Evolutionary conservation across 2,888 invertebrate species (phyloP).

Genomic region (Chrysolina oricalcia): DNA sequence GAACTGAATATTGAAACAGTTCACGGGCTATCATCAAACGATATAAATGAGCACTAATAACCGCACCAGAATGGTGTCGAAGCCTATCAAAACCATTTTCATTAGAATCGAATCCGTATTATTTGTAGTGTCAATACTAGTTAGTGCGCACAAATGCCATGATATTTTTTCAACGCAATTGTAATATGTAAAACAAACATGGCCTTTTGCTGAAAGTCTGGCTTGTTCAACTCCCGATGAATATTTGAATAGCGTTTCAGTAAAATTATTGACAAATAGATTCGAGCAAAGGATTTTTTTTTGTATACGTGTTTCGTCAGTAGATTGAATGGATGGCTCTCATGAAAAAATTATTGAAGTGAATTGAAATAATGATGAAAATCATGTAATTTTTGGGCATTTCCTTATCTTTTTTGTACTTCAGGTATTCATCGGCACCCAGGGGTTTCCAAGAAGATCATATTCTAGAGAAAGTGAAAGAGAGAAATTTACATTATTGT

Average conservation of each 20-base stretch:
- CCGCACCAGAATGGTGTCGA: constrained; percentile 12
- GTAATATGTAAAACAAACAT: background rate
- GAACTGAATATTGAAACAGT: background rate
- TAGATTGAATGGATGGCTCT: too few relatives aligned
- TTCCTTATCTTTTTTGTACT: too few relatives aligned
- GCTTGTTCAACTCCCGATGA: background rate
- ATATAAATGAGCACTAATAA: constrained; percentile 15
- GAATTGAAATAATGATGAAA: too few relatives aligned
- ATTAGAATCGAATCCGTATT: constrained; percentile 21
- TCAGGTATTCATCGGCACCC: too few relatives aligned
- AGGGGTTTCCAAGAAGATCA: too few relatives aligned
- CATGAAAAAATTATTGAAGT: too few relatives aligned
- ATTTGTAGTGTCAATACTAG: constrained; percentile 28
- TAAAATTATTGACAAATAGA: background rate
- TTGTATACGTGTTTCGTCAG: background rate
- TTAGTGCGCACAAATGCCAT: background rate
- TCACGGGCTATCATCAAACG: background rate
- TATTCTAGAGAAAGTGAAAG: too few relatives aligned
- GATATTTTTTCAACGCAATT: background rate
- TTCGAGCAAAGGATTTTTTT: background rate
- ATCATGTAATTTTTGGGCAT: too few relatives aligned
- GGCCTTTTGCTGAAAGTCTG: background rate
- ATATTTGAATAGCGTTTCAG: background rate
- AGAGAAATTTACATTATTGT: too few relatives aligned
- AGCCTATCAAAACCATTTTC: constrained; percentile 7